Evolutionary conservation across 2,888 invertebrate species (phyloP).

Genomic region (Fragum whitleyi): DNA sequence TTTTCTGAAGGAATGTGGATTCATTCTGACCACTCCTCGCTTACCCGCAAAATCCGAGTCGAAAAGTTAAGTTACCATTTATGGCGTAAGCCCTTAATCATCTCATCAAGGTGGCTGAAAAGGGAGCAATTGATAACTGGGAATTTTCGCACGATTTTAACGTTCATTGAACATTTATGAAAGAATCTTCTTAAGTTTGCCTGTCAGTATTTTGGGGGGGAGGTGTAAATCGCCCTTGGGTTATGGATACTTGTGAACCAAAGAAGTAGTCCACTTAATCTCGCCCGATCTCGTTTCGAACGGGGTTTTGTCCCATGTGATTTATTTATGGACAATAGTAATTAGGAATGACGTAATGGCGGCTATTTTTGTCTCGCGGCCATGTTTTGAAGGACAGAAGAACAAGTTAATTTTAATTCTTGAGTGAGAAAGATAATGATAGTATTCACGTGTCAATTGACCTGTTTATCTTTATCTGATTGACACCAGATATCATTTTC

Average conservation of each 20-base stretch:
- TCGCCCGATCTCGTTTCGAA: constrained; percentile 13
- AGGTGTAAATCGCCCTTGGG: constrained; percentile 14
- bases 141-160: constrained; percentile 46
- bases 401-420: constrained; percentile 48
- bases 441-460: constrained; percentile 33
- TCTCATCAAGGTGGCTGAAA: constrained; percentile 27
- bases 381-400: constrained; percentile 24
- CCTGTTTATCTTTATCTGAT: constrained; percentile 11
- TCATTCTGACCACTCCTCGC: not conserved
- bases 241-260: not conserved
- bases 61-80: constrained; percentile 21
- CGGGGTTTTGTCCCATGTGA: constrained; percentile 23
- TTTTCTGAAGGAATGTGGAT: not conserved
- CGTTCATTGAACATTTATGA: constrained; percentile 39
- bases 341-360: constrained; percentile 9
- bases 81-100: constrained; percentile 10
- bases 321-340: constrained; percentile 20
- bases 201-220: constrained; percentile 9
- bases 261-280: constrained; percentile 8
- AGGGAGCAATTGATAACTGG: constrained; percentile 27
- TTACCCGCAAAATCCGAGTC: not conserved
- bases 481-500: constrained; percentile 12
- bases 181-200: constrained; percentile 19
- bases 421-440: constrained; percentile 31
- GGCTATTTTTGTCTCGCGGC: constrained; percentile 9